Conservation (phyloP, 2,113 vertebrate species). For the Columba livia region DNA sequence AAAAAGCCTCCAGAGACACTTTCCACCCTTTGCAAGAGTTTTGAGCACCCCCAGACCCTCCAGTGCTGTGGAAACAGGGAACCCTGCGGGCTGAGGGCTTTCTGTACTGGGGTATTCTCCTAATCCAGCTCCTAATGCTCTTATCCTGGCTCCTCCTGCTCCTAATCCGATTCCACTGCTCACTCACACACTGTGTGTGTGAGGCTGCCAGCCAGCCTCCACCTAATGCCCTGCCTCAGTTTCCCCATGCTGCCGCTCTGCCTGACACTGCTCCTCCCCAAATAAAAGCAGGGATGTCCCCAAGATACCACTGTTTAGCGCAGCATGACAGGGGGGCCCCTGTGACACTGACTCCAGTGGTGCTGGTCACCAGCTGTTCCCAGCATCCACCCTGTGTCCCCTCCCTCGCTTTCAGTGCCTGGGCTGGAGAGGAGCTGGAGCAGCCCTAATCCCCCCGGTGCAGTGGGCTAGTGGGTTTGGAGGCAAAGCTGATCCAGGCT, state of each 20-base stretch:
- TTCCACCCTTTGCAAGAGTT: neutral
- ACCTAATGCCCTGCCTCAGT: neutral
- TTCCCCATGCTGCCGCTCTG: neutral
- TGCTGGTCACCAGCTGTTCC: neutral
- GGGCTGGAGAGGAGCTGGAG: neutral
- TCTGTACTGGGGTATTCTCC: neutral
- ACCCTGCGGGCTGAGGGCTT: neutral
- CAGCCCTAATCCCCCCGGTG: conserved; percentile 1
- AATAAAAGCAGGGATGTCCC: neutral
- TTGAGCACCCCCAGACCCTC: neutral
- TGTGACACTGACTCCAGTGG: fast-evolving
- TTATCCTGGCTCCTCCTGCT: conserved; percentile 40
- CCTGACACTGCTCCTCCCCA: too few relatives aligned
- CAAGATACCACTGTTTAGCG: fast-evolving
- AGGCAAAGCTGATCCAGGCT: conserved; percentile 52
- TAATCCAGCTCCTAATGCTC: conserved; percentile 37
- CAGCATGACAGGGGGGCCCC: neutral
- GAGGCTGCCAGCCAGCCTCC: neutral
- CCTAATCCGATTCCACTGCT: conserved; percentile 22
- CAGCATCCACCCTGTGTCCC: fast-evolving
- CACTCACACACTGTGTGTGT: neutral
- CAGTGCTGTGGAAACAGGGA: neutral
- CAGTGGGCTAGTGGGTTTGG: conserved; percentile 53
- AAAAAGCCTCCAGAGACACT: neutral
- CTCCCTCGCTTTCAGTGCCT: neutral